Conservation (phyloP, 2,888 invertebrate species). For the Napeogenes sylphis region DNA sequence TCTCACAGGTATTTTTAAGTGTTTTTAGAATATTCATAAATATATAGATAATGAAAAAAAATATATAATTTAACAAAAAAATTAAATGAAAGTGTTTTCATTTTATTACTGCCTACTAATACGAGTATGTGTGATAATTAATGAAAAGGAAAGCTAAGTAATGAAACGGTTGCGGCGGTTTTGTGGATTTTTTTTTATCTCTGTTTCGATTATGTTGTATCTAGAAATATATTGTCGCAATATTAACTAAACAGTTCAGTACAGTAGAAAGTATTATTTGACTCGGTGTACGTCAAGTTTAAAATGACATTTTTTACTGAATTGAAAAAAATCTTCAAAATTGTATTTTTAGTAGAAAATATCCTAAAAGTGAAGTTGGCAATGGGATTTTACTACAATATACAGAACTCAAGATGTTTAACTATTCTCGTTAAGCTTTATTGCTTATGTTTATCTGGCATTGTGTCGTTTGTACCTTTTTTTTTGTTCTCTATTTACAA, state of each 20-base stretch:
- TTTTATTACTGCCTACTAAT: too few relatives aligned
- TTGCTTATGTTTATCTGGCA: not conserved
- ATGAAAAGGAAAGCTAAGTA: too few relatives aligned
- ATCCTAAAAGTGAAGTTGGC: not conserved
- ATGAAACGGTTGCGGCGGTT: too few relatives aligned
- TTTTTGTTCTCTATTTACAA: not conserved
- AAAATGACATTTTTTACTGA: not conserved
- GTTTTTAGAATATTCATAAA: too few relatives aligned
- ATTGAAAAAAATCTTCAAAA: not conserved
- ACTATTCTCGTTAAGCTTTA: not conserved
- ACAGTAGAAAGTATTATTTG: too few relatives aligned
- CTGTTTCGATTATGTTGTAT: not conserved
- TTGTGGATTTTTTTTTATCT: not conserved
- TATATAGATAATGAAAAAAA: too few relatives aligned
- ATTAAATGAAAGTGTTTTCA: not conserved
- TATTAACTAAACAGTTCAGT: too few relatives aligned
- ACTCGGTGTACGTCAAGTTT: too few relatives aligned
- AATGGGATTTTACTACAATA: constrained; percentile 2
- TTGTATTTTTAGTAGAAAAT: not conserved
- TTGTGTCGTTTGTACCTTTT: not conserved
- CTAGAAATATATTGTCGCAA: too few relatives aligned
- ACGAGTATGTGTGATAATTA: too few relatives aligned
- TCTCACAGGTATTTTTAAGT: too few relatives aligned
- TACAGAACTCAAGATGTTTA: not conserved
- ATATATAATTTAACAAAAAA: too few relatives aligned